Conservation (phyloP, 2,888 invertebrate species). For the Buathra laborator region DNA sequence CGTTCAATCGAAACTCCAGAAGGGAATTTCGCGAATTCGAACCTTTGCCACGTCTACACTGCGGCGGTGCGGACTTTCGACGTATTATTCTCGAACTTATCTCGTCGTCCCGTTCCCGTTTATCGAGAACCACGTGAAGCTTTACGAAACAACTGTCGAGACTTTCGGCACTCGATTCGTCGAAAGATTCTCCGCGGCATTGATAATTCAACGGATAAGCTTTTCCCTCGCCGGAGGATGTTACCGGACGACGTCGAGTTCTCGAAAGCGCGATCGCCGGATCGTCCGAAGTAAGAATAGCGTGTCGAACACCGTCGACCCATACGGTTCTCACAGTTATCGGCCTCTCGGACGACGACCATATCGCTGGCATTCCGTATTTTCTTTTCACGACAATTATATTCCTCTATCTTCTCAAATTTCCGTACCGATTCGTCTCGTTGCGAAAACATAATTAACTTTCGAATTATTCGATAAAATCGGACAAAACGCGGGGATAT, state of each 20-base stretch:
- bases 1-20: slow-evolving; percentile 58
- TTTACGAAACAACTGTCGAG: slow-evolving; percentile 79
- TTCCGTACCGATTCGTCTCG: not conserved
- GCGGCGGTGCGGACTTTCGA: slow-evolving; percentile 77
- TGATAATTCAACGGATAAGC: slow-evolving; percentile 73
- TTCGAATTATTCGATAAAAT: not conserved
- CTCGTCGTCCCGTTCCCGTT: slow-evolving; percentile 65
- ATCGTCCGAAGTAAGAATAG: slow-evolving; percentile 89
- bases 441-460: slow-evolving; percentile 16
- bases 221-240: slow-evolving; percentile 72
- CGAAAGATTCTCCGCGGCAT: slow-evolving; percentile 62
- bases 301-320: slow-evolving; percentile 91
- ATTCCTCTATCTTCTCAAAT: not conserved
- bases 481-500: not conserved
- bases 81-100: slow-evolving; percentile 70
- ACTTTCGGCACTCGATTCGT: slow-evolving; percentile 71
- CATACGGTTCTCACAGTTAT: slow-evolving; percentile 88
- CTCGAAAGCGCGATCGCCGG: slow-evolving; percentile 81
- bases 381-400: not conserved
- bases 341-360: slow-evolving; percentile 87
- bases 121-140: slow-evolving; percentile 77
- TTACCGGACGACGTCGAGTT: slow-evolving; percentile 73
- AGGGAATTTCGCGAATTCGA: slow-evolving; percentile 28
- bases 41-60: slow-evolving; percentile 46
- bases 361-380: slow-evolving; percentile 85